These are phyloP conservation scores for Ptyas mucosa DNA, from an alignment of 2,113 vertebrate species.

Conservation along the genomic window DNA sequence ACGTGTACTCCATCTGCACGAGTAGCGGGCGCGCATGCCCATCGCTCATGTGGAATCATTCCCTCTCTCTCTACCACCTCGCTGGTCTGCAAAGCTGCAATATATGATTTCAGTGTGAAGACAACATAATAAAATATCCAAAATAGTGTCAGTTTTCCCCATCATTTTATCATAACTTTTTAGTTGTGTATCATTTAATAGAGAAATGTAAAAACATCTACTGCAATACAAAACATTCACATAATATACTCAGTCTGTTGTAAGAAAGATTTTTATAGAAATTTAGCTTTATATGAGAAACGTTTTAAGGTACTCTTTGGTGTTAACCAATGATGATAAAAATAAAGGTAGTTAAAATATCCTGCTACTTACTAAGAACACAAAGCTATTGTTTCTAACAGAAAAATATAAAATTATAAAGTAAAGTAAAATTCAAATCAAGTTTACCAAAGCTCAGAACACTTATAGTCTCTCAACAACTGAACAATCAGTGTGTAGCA, in stretches of 20 bases:
- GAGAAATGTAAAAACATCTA: not conserved
- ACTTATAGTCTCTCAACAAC: not conserved
- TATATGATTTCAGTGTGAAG: not conserved
- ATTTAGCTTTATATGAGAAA: not conserved
- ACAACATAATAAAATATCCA: not conserved
- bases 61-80: not conserved
- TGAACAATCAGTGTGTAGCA: not conserved
- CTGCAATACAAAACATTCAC: not conserved
- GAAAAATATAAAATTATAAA: not conserved
- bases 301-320: not conserved
- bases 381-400: not conserved
- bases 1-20: not conserved
- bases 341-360: not conserved
- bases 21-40: not conserved
- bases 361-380: not conserved
- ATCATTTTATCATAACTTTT: not conserved
- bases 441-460: not conserved
- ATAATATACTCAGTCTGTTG: not conserved
- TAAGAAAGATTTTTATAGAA: not conserved
- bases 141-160: not conserved
- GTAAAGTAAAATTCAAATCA: not conserved
- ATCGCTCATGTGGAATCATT: not conserved
- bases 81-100: not conserved
- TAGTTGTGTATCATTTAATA: not conserved
- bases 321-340: not conserved